phyloP scores from a whole-genome alignment of 2,888 invertebrate species.

The Carcina quercana region DNA sequence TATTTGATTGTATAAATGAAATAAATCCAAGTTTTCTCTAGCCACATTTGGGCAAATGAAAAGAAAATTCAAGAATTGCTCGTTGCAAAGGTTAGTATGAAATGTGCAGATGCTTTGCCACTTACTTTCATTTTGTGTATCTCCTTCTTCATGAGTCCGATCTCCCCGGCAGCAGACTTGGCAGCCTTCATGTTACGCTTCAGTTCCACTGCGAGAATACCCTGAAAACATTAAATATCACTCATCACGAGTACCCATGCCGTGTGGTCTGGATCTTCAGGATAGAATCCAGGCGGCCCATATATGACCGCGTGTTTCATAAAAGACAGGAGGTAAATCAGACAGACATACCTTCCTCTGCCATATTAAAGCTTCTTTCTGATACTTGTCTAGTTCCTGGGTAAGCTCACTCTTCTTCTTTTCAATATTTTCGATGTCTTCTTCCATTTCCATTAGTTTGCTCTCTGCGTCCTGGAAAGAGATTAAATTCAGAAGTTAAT shows the following conservation, averaged over 20 bases:
- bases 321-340: no score
- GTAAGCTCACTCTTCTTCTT: constrained; percentile 79
- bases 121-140: constrained; percentile 88
- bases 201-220: constrained; percentile 80
- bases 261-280: background rate
- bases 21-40: no score
- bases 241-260: background rate
- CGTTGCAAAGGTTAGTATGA: no score
- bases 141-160: constrained; percentile 84
- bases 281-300: no score
- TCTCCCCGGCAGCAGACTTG: constrained; percentile 78
- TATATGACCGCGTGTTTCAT: no score
- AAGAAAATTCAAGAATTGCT: no score
- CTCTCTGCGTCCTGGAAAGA: constrained; percentile 78
- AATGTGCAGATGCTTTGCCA: no score
- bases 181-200: constrained; percentile 80
- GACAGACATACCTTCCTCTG: constrained; percentile 80
- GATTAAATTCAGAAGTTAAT: background rate
- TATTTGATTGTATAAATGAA: no score
- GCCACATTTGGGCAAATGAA: no score
- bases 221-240: constrained; percentile 27
- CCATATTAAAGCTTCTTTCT: constrained; percentile 84
- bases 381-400: constrained; percentile 75
- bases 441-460: constrained; percentile 78
- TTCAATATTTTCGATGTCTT: constrained; percentile 78